Conservation (phyloP, 2,888 invertebrate genomes). For the Ptilodon capucinus region DNA sequence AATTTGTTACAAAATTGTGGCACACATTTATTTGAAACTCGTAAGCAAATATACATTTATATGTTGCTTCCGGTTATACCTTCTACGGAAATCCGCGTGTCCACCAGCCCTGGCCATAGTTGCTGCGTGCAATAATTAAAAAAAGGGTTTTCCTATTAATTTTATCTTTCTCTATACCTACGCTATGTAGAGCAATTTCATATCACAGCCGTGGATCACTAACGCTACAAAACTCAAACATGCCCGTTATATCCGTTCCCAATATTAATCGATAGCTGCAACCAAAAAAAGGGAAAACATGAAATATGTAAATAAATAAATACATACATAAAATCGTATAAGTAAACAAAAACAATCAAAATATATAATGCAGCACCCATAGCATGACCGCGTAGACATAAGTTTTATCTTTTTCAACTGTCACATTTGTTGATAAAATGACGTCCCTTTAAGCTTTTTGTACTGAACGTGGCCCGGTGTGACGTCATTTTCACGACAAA, state of each 20-base stretch:
- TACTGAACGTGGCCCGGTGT: no score
- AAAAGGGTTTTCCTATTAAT: slow-evolving; percentile 65
- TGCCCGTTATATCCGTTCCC: slow-evolving; percentile 81
- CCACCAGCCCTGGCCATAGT: slow-evolving; percentile 83
- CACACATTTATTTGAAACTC: slow-evolving; percentile 26
- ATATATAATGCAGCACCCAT: slow-evolving; percentile 6
- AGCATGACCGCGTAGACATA: no score
- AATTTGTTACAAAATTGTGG: slow-evolving; percentile 33
- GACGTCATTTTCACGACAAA: no score
- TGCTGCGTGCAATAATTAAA: slow-evolving; percentile 80
- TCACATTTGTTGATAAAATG: no score
- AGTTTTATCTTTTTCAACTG: no score
- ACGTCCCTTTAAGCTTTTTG: no score
- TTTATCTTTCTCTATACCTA: slow-evolving; percentile 39
- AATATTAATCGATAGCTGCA: slow-evolving; percentile 79
- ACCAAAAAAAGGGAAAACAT: slow-evolving; percentile 66
- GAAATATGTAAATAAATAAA: slow-evolving; percentile 33
- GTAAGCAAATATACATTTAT: slow-evolving; percentile 47
- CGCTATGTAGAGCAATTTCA: slow-evolving; percentile 63
- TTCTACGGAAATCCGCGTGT: slow-evolving; percentile 84
- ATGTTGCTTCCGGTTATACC: slow-evolving; percentile 85
- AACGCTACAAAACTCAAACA: slow-evolving; percentile 75
- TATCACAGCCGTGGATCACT: slow-evolving; percentile 77
- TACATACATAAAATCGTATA: slow-evolving; percentile 9
- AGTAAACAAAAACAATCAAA: neutral